Base-by-base conservation (phyloP, 2,113 vertebrate species). In the Puntigrus tetrazona region DNA sequence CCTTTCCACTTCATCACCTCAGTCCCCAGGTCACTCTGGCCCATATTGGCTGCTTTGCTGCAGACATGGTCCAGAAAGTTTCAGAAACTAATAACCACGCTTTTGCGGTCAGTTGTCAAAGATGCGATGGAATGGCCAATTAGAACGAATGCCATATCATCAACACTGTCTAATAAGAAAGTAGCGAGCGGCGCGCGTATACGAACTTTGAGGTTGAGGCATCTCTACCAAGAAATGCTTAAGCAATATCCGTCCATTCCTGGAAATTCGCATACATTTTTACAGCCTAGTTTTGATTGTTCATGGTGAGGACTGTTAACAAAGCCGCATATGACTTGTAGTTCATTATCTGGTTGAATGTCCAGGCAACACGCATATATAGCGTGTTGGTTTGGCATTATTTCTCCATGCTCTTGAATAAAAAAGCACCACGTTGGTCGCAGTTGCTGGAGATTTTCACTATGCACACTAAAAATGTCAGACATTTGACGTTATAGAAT, bases 341-440 rank as follows among this genome's bases (percentile, higher is more conserved):
- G 91, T 91, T 89, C 90, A 81, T 82, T 80, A 7, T 6, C 63
- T 63, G 65, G n/a, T 88, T 84, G 82, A 87, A 57, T 78, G 70
- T 52, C 88, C 86, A 87, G 57, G 85, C 52, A 89, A 88, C 78
- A 79, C 81, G 77, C n/a, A n/a, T n/a, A 86, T 85, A 76, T 50
- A 8, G 67, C n/a, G 78, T 80, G 86, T 89, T n/a, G n/a, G n/a
- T 78, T 90, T 84, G 86, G 70, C 87, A 74, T 83, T 74, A 82
- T 65, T 84, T 76, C 78, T 63, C 31, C 22, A 84, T 36, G 43
- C 45, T 41, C 25, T 77, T 25, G 86, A 82, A n/a, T n/a, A n/a
- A n/a, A n/a, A 82, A 88, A 78, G 20, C 84, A 67, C 38, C 29
- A 59, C 6, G 47, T n/a, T 72, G n/a, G 47, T 14, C n/a, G 34